Evolutionary conservation across 2,797 vertebrate species (phyloP).

Genomic region (Syngnathus rostellatus): DNA sequence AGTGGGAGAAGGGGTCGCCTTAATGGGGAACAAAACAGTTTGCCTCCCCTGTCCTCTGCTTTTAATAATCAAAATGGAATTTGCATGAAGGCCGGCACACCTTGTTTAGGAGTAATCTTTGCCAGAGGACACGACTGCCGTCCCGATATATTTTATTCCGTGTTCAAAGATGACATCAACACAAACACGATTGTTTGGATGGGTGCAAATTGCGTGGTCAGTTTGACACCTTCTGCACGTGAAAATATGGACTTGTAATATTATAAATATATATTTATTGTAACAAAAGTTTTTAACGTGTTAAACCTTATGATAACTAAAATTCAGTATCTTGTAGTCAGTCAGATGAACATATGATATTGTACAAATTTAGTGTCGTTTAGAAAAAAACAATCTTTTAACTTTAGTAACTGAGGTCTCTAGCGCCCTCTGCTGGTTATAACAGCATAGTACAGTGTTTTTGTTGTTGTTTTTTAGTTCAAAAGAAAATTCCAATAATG

Average conservation of each 20-base stretch:
- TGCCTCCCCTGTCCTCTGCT: conserved; percentile 38
- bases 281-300: background rate
- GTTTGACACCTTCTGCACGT: background rate
- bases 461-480: too few relatives aligned
- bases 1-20: conserved; percentile 35
- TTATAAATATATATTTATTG: background rate
- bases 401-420: conserved; percentile 1
- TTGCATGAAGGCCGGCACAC: conserved; percentile 18
- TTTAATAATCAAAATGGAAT: conserved; percentile 62
- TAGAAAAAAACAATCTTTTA: background rate
- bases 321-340: background rate
- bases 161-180: conserved; percentile 19
- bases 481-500: too few relatives aligned
- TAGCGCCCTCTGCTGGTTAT: conserved; percentile 16
- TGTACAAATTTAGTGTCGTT: background rate
- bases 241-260: background rate
- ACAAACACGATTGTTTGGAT: background rate
- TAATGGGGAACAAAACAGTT: conserved; percentile 55
- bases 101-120: conserved; percentile 38
- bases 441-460: background rate
- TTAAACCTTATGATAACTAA: background rate
- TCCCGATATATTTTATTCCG: conserved; percentile 39
- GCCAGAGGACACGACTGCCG: conserved; percentile 32
- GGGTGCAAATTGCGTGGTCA: too few relatives aligned
- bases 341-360: background rate